Conservation (phyloP, 2,113 vertebrate species). For the Mormoops blainvillei region DNA sequence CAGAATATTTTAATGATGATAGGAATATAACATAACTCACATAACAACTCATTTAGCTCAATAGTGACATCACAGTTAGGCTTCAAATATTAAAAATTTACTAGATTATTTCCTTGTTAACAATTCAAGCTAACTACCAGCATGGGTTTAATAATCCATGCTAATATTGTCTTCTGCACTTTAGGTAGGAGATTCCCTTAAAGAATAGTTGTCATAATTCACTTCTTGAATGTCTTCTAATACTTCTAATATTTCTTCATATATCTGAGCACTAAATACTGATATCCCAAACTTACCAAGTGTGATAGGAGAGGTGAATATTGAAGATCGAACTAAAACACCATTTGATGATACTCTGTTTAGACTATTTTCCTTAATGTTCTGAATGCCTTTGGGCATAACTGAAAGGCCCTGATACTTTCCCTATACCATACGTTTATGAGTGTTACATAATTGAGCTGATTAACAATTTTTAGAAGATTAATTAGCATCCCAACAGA, state of each 20-base stretch:
- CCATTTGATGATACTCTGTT: background rate
- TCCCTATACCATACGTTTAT: constrained; percentile 50
- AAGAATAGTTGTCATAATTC: constrained; percentile 2
- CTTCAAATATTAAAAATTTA: constrained; percentile 33
- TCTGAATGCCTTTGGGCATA: constrained; percentile 46
- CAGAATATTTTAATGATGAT: background rate
- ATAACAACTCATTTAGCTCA: background rate
- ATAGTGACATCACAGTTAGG: background rate
- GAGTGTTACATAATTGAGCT: constrained; percentile 50
- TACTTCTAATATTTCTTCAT: constrained; percentile 33
- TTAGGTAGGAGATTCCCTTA: background rate
- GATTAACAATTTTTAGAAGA: constrained; percentile 67
- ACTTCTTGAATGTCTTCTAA: constrained; percentile 26
- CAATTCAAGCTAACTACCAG: constrained; percentile 4
- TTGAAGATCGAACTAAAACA: constrained; percentile 28
- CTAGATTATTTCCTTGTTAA: constrained; percentile 21
- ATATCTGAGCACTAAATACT: constrained; percentile 9
- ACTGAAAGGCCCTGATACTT: constrained; percentile 49
- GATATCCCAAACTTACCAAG: constrained; percentile 21
- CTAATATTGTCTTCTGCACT: constrained; percentile 1
- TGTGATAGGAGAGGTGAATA: background rate
- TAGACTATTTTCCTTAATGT: constrained; percentile 48
- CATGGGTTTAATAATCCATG: background rate
- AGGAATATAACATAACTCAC: background rate
- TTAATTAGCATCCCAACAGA: constrained; percentile 66